Conservation (phyloP, 2,888 invertebrate species). For the Lutraria lutraria region DNA sequence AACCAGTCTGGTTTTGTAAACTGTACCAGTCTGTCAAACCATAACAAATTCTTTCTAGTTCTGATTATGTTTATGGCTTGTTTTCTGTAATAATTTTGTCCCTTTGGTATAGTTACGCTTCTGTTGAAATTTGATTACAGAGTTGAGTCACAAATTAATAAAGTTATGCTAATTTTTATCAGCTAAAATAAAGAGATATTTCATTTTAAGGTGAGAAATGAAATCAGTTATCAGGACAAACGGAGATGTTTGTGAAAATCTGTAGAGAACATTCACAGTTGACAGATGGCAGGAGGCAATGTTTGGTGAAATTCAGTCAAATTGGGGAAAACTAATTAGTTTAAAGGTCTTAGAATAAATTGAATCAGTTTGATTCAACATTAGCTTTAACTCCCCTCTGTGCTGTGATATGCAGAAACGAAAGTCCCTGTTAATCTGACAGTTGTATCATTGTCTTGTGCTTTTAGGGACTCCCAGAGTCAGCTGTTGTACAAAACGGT, state of each 20-base stretch:
- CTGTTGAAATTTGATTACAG: conserved; percentile 17
- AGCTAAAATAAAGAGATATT: conserved; percentile 14
- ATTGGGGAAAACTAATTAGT: background rate
- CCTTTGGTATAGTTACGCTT: conserved; percentile 8
- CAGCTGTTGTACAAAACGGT: background rate
- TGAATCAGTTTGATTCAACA: background rate
- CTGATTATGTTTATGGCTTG: conserved; percentile 18
- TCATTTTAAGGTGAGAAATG: conserved; percentile 8
- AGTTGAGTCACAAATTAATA: conserved; percentile 24
- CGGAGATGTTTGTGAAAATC: background rate
- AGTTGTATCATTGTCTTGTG: background rate
- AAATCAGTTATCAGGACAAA: background rate
- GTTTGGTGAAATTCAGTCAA: background rate
- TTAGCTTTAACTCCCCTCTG: background rate
- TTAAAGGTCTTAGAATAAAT: conserved; percentile 11
- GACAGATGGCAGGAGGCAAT: conserved; percentile 9
- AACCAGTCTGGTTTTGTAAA: conserved; percentile 8
- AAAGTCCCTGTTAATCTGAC: background rate
- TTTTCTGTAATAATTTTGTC: background rate
- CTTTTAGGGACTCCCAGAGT: background rate
- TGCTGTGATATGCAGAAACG: background rate
- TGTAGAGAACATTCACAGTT: background rate
- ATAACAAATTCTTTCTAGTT: background rate
- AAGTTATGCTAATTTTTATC: conserved; percentile 25
- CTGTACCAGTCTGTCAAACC: conserved; percentile 5